Evolutionary conservation across 1,140 invertebrate species (phyloP), one percentile per base, ranked within the genome.

Genomic region (Drosophila ambigua): DNA sequence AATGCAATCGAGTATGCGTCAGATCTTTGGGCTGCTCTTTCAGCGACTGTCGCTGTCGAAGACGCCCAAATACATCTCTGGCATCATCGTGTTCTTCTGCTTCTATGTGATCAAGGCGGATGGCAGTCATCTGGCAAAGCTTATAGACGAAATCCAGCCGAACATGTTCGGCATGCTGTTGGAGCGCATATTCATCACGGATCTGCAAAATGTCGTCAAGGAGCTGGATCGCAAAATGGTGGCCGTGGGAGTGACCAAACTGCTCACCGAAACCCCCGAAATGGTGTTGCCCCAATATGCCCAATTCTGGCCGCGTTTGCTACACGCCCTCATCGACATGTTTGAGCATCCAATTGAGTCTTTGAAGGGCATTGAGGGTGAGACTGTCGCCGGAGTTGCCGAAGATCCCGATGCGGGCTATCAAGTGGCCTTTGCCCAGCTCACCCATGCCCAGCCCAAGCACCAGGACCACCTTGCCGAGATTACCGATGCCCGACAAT

Each of bases 111-210:
- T 97, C 46, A 96, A 96, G 91, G 96, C 96, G 87, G 96, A 96
- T 20, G 93, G 96, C 1, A 92, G 93, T 46, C 92, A 92, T 55
- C 93, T 99, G 8, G 94, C 98, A 5, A 93, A 95, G 23, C 93
- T 97, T 3, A 93, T 99, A 44, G 97, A 99, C 91, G 94, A 94
- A 9, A 97, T 99, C 77, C 98, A 99, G 92, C 92, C 94, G 11
- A 97, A 96, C 82, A 97, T 99, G 96, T 99, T 99, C 93, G 95
- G 94, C 26, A 98, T 98, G 97, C 96, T 99, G 13, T 79, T 98
- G 39, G 97, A 99, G 88, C 95, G 97, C 53, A 93, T 99, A 1
- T 94, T 98, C 35, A 93, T 99, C 16, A 91, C 95, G 5, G 98
- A 99, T 91, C 92, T 98, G 64, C 96, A 97, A 90, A 98, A 98